Conservation (phyloP, 1,140 invertebrate species). For the fruit fly (Drosophila melanogaster) region DNA sequence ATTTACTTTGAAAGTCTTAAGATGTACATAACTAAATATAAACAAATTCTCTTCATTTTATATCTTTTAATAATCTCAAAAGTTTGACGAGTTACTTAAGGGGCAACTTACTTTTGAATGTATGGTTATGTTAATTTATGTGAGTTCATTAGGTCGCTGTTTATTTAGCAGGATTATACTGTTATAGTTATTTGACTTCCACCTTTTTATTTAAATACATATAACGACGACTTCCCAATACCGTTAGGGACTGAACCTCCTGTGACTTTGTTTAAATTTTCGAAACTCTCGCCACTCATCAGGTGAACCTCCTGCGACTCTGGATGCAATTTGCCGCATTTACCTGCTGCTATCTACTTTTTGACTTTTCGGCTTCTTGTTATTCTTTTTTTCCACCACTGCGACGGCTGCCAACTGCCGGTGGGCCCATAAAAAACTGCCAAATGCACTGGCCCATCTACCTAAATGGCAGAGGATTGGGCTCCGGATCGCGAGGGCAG, state of each 20-base stretch:
- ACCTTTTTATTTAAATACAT: neutral
- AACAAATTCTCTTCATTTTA: no score
- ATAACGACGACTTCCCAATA: neutral
- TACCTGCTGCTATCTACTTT: constrained; percentile 59
- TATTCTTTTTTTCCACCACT: constrained; percentile 19
- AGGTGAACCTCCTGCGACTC: constrained; percentile 4
- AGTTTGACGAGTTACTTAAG: no score
- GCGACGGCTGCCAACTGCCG: constrained; percentile 43
- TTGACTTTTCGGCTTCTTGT: constrained; percentile 34
- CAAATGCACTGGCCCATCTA: constrained; percentile 71
- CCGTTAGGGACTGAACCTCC: neutral
- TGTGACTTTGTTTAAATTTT: neutral
- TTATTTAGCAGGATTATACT: neutral
- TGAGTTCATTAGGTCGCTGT: neutral
- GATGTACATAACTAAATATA: no score
- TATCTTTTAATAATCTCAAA: no score
- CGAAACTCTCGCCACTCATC: constrained; percentile 15
- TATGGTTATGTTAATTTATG: neutral
- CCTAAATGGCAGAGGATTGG: constrained; percentile 58
- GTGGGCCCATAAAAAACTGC: constrained; percentile 72
- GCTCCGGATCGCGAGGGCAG: neutral
- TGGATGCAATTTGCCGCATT: constrained; percentile 47
- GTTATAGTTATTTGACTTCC: neutral
- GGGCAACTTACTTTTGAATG: no score
- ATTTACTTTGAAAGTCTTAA: no score